Evolutionary conservation across 1,140 invertebrate genomes (phyloP), one percentile per base, ranked within the genome.

Genomic region (Drosophila sulfurigaster): DNA sequence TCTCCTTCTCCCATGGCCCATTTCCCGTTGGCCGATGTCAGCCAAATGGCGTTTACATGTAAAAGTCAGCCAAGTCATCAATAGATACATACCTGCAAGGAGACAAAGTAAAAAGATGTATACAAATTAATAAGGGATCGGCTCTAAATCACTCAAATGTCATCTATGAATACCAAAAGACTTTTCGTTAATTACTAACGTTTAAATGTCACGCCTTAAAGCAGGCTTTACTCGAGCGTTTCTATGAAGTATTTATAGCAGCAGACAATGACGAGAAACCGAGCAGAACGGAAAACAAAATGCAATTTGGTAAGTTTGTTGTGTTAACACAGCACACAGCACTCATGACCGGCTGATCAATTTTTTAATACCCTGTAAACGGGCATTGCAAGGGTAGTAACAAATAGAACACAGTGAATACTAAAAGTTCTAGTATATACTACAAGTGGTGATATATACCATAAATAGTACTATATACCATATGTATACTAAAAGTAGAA

Each of bases 51-150:
- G 38, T 78, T 81, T 76, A 54, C 52, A 75, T 54, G 56, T 49
- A 46, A 65, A 52, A 38, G 43, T 28, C 35, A 58, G 52, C 41
- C 70, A 58, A 57, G 43, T 49, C 59, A 63, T 81, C 73, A 65
- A 77, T 77, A 80, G 66, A 79, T 86, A 87, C 82, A 88, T 87
- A 87, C 82, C 82, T 87, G 82, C 46, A 87, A 87, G 15, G 72
- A 77, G 16, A 82, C 5, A 67, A 48, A 79, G 49, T 43, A 20
- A 32, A 20, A 38, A 60, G 30, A 52, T 38, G 45, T 41, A 30
- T 16, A 66, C 30, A 64, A 79, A 86, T 86, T 86, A 88, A 79
- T 86, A 88, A 86, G 57, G 45, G 77, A 46, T 71, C 59, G 48
- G 49, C 32, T 28, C 16, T 2, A 15, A 46, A 46, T 69, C 57